phyloP scores from a whole-genome alignment of 2,888 invertebrate genomes.

The Nomada goodeniana region DNA sequence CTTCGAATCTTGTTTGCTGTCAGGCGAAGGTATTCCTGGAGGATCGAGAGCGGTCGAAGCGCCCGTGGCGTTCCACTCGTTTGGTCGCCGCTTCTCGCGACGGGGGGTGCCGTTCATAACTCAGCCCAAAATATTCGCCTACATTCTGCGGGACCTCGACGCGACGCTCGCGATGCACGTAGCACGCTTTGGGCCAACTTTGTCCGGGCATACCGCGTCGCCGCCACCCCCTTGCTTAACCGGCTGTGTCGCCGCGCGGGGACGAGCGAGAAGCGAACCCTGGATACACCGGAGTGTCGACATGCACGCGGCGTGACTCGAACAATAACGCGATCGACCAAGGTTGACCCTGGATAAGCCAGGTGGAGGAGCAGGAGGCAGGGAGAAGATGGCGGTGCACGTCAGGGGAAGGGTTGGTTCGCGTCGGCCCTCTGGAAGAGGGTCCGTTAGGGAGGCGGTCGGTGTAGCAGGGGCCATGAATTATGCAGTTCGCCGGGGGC shows the following conservation, averaged over 20 bases:
- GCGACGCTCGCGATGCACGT: constrained; percentile 31
- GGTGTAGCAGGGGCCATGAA: constrained; percentile 80
- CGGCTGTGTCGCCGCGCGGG: neutral
- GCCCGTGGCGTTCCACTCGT: constrained; percentile 63
- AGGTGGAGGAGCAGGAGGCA: constrained; percentile 48
- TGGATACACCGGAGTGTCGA: constrained; percentile 4
- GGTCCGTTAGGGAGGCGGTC: constrained; percentile 67
- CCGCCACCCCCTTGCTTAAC: neutral
- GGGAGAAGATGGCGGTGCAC: constrained; percentile 55
- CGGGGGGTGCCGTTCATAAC: constrained; percentile 74
- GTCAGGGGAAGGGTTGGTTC: constrained; percentile 57
- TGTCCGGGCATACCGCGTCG: constrained; percentile 59
- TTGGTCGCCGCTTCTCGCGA: constrained; percentile 58
- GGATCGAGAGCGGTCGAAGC: constrained; percentile 66
- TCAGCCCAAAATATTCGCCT: constrained; percentile 81
- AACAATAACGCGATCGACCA: constrained; percentile 69
- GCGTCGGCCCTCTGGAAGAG: constrained; percentile 68
- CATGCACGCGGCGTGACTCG: constrained; percentile 36
- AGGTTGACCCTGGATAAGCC: constrained; percentile 64
- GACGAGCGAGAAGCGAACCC: neutral
- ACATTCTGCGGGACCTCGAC: constrained; percentile 73
- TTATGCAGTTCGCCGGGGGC: constrained; percentile 83
- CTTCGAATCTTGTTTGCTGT: constrained; percentile 67
- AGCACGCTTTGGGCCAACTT: constrained; percentile 70
- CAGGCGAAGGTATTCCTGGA: constrained; percentile 54